Evolutionary conservation across 2,888 invertebrate species (phyloP).

Genomic region (Chrysolina haemoptera): DNA sequence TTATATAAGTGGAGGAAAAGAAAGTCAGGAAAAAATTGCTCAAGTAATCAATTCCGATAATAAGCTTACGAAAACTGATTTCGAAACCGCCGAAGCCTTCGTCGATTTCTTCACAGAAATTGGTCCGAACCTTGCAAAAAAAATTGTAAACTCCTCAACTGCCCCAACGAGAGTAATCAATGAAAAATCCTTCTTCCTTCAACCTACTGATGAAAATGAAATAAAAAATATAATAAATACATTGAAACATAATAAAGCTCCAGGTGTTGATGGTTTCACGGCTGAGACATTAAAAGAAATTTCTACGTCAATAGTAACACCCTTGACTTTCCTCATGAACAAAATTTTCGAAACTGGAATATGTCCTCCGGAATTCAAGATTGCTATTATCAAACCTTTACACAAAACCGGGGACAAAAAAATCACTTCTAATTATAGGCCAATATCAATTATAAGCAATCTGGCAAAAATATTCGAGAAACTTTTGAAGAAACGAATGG

Average conservation of each 20-base stretch:
- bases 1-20: background rate
- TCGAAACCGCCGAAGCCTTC: background rate
- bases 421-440: no score
- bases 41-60: background rate
- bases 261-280: background rate
- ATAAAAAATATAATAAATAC: background rate
- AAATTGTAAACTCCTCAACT: no score
- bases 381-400: no score
- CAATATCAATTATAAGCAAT: no score
- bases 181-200: no score
- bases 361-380: background rate
- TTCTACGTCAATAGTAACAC: background rate
- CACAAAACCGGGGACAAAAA: no score
- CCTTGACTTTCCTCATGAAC: background rate
- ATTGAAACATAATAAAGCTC: slow-evolving; percentile 1
- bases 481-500: no score
- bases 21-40: background rate
- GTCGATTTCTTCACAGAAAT: background rate
- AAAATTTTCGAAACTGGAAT: background rate
- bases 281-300: slow-evolving; percentile 1
- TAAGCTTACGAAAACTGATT: background rate
- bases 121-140: no score
- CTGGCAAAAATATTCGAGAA: no score
- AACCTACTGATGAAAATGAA: no score
- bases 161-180: no score